Conservation (phyloP, 1,140 invertebrate genomes). For the Antheraea pernyi region DNA sequence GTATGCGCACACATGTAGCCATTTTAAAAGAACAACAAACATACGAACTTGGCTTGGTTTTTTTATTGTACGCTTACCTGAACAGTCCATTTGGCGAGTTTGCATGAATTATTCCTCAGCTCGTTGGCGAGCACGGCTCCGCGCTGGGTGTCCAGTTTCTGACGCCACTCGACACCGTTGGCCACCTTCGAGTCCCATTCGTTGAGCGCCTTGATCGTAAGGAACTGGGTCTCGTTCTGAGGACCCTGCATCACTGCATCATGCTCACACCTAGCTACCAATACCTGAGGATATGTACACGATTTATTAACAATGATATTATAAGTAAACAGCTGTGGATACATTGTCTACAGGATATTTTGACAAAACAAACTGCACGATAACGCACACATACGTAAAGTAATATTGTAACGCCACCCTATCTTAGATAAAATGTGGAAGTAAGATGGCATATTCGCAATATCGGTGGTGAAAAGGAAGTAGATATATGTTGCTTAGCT, state of each 20-base stretch:
- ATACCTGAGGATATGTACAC: slow-evolving; percentile 37
- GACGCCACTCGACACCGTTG: slow-evolving; percentile 98
- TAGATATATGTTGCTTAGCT: no score
- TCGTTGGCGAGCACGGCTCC: slow-evolving; percentile 99
- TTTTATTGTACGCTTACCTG: slow-evolving; percentile 76
- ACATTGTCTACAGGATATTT: no score
- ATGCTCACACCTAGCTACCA: slow-evolving; percentile 97
- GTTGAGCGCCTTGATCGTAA: slow-evolving; percentile 98
- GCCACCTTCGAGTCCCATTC: slow-evolving; percentile 99
- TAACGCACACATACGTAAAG: no score
- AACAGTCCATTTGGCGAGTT: slow-evolving; percentile 99
- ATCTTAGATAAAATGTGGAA: no score
- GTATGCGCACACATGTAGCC: no score
- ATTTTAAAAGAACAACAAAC: slow-evolving; percentile 6
- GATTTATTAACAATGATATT: no score
- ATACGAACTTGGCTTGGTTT: not conserved
- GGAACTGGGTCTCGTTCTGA: slow-evolving; percentile 94
- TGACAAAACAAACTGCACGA: no score
- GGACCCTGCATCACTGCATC: slow-evolving; percentile 96
- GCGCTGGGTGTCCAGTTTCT: slow-evolving; percentile 97
- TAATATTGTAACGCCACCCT: no score
- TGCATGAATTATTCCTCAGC: slow-evolving; percentile 98
- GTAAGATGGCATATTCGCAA: no score
- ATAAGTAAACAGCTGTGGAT: no score
- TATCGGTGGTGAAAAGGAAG: no score